Base-by-base conservation (phyloP, 2,888 invertebrate genomes). In the Caenorhabditis sp. region DNA sequence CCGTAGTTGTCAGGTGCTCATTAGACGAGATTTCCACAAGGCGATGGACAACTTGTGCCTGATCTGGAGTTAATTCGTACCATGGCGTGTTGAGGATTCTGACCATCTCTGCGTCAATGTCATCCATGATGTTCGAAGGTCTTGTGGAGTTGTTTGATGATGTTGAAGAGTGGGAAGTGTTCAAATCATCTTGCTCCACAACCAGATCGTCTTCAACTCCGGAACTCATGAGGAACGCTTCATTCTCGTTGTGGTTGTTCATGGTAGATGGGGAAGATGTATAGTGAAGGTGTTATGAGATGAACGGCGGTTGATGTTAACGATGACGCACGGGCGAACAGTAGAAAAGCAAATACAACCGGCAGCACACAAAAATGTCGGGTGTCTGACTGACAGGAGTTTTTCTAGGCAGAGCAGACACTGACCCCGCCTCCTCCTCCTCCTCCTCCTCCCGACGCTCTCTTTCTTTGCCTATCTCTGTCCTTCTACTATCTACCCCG, bases 121-220 rank as follows among this genome's bases (percentile, higher is more conserved):
- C 32, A 5, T 44, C 11, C 3, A 18, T 15, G 1, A 22, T 53
- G 53, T n/a, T 18, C 47, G 15, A 11, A 8, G 11, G 3, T n/a
- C n/a, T n/a, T 0, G 62, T n/a, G 4, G 22, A 20, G 2, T 13
- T 18, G 5, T 18, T 5, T 1, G 56, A 28, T 6, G 61, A 44
- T 26, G 58, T 13, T 18, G 47, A 35, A 11, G 65, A 65, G 1
- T 50, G 37, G 13, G 35, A 18, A 1, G 56, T 18, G 4, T 18
- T 32, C 15, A 28, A 11, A 9, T 51, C 51, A 6, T 58, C 65
- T 40, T 74, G 65, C 2, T 35, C 50, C 0, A 65, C 11, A 0
- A 76, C 76, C 40, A 76, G 61, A 44, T 67, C 76, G 44, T 67
- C 67, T 55, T 76, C 76, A 3, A 55, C 22, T n/a, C 61, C 76